phyloP scores from a whole-genome alignment of 1,140 invertebrate species.

The Adoxophyes honmai region DNA sequence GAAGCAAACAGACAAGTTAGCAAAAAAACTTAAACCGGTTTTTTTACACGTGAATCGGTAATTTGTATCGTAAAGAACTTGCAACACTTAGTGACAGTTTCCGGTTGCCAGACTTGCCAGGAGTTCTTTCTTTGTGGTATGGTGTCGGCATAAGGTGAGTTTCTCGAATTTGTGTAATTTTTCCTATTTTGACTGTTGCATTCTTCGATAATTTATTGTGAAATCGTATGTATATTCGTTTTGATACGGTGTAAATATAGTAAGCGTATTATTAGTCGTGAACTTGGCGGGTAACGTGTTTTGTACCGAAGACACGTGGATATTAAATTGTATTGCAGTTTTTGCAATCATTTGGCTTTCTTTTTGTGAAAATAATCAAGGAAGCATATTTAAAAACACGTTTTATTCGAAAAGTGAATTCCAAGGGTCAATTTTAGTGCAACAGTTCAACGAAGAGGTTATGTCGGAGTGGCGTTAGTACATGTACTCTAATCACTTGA shows the following conservation, averaged over 20 bases:
- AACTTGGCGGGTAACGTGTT: neutral
- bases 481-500: conserved; percentile 33
- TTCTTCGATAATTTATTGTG: conserved; percentile 16
- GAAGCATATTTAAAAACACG: neutral
- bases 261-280: neutral
- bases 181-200: conserved; percentile 26
- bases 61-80: neutral
- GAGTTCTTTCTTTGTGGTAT: conserved; percentile 68
- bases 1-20: too few relatives aligned
- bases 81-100: conserved; percentile 25
- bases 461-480: conserved; percentile 31
- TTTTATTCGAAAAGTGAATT: neutral
- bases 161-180: conserved; percentile 36
- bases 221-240: neutral
- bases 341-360: neutral
- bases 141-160: conserved; percentile 74
- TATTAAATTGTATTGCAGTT: neutral
- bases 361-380: neutral
- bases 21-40: too few relatives aligned
- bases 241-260: neutral
- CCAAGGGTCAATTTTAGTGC: conserved; percentile 21
- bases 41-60: too few relatives aligned
- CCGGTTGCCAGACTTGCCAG: conserved; percentile 21
- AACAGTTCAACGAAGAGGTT: conserved; percentile 24
- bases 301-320: conserved; percentile 7